phyloP scores from a whole-genome alignment of 2,888 invertebrate species.

The Ctena decussata region DNA sequence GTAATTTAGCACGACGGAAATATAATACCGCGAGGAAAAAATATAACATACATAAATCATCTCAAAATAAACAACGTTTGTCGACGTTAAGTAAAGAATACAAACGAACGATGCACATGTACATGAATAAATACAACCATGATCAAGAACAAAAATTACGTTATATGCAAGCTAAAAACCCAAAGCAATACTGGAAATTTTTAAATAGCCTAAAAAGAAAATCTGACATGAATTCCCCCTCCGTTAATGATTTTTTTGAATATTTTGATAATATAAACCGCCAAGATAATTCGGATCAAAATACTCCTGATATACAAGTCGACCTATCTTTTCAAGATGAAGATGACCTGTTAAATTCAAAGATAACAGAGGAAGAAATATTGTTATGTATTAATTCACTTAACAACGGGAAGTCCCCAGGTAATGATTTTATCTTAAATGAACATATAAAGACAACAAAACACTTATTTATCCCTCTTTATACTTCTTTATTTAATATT shows the following conservation, averaged over 20 bases:
- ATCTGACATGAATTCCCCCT: neutral
- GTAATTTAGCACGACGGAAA: neutral
- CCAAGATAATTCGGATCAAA: neutral
- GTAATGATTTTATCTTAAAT: constrained; percentile 16
- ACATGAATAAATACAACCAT: constrained; percentile 1
- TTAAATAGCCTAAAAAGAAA: neutral
- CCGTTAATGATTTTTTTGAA: constrained; percentile 1
- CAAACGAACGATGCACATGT: constrained; percentile 19
- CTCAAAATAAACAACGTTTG: neutral
- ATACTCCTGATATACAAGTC: neutral
- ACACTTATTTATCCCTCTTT: constrained; percentile 2
- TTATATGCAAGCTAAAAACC: neutral
- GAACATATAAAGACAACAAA: constrained; percentile 36
- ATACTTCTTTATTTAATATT: constrained; percentile 6
- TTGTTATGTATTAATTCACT: neutral
- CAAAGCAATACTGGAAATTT: constrained; percentile 27
- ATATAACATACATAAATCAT: neutral
- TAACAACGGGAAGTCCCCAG: constrained; percentile 18
- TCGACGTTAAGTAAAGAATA: neutral
- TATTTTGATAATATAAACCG: constrained; percentile 13
- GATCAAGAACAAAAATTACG: constrained; percentile 6
- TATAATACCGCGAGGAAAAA: constrained; percentile 8
- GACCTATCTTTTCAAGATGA: neutral
- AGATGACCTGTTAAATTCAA: neutral
- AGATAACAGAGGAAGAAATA: constrained; percentile 31